Conservation (phyloP, 2,888 invertebrate genomes). For the Tortricodes alternella region DNA sequence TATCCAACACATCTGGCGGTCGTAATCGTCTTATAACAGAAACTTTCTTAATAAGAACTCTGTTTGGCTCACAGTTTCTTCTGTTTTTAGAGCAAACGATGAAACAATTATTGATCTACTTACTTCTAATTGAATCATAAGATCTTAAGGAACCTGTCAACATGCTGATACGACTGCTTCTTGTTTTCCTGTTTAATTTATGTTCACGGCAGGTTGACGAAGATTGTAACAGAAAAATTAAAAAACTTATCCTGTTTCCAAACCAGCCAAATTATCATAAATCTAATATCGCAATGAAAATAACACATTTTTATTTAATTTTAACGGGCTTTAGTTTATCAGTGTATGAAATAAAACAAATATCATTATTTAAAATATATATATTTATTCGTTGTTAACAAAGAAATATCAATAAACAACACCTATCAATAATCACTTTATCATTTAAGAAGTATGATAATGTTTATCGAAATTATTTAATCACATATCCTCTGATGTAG, state of each 20-base stretch:
- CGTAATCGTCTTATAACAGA: constrained; percentile 80
- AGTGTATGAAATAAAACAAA: background rate
- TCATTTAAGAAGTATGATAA: background rate
- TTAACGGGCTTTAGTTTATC: background rate
- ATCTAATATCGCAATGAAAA: no score
- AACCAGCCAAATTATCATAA: no score
- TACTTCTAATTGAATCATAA: constrained; percentile 29
- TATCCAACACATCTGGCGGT: constrained; percentile 76
- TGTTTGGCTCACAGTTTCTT: constrained; percentile 59
- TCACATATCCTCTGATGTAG: constrained; percentile 11
- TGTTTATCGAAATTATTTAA: background rate
- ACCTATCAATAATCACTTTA: background rate
- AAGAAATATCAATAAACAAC: background rate
- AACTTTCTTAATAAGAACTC: constrained; percentile 80
- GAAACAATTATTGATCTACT: constrained; percentile 50
- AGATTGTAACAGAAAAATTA: no score
- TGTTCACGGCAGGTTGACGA: no score
- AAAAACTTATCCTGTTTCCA: no score
- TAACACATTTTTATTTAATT: no score
- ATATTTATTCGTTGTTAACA: background rate
- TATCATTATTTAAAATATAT: background rate
- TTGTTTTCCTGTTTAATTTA: no score
- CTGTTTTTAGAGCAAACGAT: constrained; percentile 50
- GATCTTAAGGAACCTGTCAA: background rate
- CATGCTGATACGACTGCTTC: background rate